Percentiles rank a stretch among this genome's conserved stretches.
Evolutionary conservation across 2,113 vertebrate species (phyloP).

Genomic region (Tachysurus fulvidraco): DNA sequence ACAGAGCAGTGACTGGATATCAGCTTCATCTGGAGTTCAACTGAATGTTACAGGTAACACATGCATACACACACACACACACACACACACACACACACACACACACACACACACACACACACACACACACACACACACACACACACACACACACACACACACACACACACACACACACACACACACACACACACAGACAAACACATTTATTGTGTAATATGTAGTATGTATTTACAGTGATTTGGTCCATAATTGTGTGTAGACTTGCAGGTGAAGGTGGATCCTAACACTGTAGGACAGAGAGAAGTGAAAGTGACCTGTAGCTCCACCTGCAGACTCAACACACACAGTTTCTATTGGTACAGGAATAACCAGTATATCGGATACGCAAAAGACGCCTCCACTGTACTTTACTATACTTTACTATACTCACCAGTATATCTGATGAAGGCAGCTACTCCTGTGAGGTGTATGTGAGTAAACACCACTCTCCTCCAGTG

Average conservation of each 20-base stretch:
- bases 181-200: not conserved
- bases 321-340: not conserved
- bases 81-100: not conserved
- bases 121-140: not conserved
- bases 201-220: no score
- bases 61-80: not conserved
- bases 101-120: not conserved
- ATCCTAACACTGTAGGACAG: no score
- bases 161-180: not conserved
- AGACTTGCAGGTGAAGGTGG: no score
- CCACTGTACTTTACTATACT: not conserved
- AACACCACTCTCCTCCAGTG: slow-evolving; percentile 1
- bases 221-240: no score
- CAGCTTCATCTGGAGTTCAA: no score
- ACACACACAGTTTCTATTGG: not conserved
- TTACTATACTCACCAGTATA: not conserved
- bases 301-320: no score
- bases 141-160: not conserved
- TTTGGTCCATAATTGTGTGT: no score
- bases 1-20: no score
- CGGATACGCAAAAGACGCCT: not conserved
- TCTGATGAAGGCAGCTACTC: slow-evolving; percentile 3
- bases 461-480: not conserved
- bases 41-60: not conserved
- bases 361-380: not conserved